Evolutionary conservation across 1,140 invertebrate species (phyloP), one percentile per base, ranked within the genome.

Genomic region (Drosophila takahashii): DNA sequence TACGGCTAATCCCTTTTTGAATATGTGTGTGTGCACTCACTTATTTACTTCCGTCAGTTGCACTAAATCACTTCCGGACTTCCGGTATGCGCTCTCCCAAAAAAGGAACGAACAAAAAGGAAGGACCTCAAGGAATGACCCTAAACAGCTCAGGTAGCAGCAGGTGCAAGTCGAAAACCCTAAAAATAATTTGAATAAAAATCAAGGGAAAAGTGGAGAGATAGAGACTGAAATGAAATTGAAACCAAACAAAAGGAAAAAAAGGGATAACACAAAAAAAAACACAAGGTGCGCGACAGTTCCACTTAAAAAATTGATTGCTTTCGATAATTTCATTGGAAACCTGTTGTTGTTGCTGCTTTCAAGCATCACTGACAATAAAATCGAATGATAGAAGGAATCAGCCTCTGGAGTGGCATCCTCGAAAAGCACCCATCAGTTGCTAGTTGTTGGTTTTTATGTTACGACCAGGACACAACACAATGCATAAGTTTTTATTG

Each of bases 291-390:
- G 81, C 79, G 79, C 77, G 72, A 83, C 70, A 84, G 67, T 87
- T 87, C 84, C 83, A 87, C 84, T 87, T 87, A 89, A 87, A 87
- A 87, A 87, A 89, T 89, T 87, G 83, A 87, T 87, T 87, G 83
- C 71, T 73, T 87, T 87, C 84, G 84, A 87, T 87, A 83, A 87
- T 84, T 87, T 87, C 84, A 89, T 84, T 89, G 79, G 84, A 89
- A 89, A 89, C 84, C 71, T 77, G 83, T 79, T 79, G 80, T 83
- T 44, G 10, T 26, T 56, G 36, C 56, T 27, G 36, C 64, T 59
- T 60, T 73, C 66, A 65, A 70, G 66, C 67, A 74, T 78, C 77
- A 62, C 58, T 72, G 60, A 77, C 77, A 90, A 90, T 90, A 89
- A 90, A 90, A 87, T 79, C 71, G 79, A 89, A 89, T 89, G 84